Percentiles rank a stretch among this genome's conserved stretches.
Evolutionary conservation across 1,140 invertebrate genomes (phyloP).

Genomic region (Teleopsis dalmanni): DNA sequence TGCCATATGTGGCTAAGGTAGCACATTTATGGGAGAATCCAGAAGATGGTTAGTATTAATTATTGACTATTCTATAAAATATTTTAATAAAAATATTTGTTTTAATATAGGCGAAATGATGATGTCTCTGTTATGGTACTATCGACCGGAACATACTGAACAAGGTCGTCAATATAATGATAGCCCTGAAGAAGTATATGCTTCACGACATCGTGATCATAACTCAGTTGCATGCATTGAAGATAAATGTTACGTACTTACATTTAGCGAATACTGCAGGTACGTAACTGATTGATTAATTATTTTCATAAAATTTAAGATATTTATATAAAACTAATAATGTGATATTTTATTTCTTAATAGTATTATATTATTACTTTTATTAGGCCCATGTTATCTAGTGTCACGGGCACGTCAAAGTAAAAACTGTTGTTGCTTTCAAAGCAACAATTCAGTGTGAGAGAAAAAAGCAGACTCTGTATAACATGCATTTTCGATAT

Average conservation of each 20-base stretch:
- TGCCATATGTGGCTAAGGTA: slow-evolving; percentile 91
- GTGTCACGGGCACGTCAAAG: no score
- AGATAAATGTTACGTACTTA: slow-evolving; percentile 95
- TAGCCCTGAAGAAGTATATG: slow-evolving; percentile 86
- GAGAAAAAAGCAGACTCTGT: no score
- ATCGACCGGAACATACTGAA: slow-evolving; percentile 93
- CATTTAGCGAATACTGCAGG: slow-evolving; percentile 95
- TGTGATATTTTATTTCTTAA: no score
- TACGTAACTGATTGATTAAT: slow-evolving; percentile 45
- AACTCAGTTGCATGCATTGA: slow-evolving; percentile 97
- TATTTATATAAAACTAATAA: no score
- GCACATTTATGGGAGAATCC: slow-evolving; percentile 90
- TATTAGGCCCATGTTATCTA: no score
- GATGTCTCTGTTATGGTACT: slow-evolving; percentile 95
- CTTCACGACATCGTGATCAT: slow-evolving; percentile 85
- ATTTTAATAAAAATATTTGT: not conserved
- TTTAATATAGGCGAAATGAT: slow-evolving; percentile 81
- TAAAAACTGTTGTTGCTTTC: no score
- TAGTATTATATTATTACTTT: no score
- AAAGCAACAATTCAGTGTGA: no score
- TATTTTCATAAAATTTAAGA: no score
- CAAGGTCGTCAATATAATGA: slow-evolving; percentile 69
- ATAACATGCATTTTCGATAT: no score
- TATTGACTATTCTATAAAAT: not conserved
- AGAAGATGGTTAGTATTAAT: slow-evolving; percentile 63